A percentile compares a stretch with the other conserved stretches of the same genome.
Evolutionary conservation across 2,888 invertebrate species (phyloP).

Genomic region (Acanthosoma haemorrhoidale): DNA sequence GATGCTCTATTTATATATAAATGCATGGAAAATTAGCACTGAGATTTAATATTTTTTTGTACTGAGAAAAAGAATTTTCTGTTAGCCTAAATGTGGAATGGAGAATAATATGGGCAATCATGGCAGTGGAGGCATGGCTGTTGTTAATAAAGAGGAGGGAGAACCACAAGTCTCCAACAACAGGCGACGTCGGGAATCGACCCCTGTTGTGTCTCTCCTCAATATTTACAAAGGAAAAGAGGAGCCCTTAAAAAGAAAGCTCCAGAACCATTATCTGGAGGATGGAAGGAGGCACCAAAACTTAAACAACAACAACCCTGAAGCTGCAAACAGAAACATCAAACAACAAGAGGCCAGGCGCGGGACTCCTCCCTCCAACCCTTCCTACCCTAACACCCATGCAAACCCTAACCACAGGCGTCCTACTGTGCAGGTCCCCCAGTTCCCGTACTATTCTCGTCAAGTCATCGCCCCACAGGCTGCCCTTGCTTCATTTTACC

Average conservation of each 20-base stretch:
- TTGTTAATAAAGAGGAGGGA: constrained; percentile 12
- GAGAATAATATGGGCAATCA: constrained; percentile 8
- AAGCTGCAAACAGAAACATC: neutral
- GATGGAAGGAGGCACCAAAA: neutral
- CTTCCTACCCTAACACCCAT: neutral
- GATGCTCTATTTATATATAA: neutral
- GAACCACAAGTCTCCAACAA: neutral
- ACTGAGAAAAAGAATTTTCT: constrained; percentile 15
- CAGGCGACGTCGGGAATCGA: neutral
- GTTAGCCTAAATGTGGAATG: constrained; percentile 20
- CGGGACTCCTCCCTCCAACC: neutral
- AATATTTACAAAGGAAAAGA: constrained; percentile 7
- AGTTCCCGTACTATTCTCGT: constrained; percentile 19
- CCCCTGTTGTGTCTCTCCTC: constrained; percentile 9
- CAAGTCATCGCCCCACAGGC: constrained; percentile 5
- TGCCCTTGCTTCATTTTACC: constrained; percentile 6
- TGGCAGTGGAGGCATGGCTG: neutral
- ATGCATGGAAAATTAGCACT: neutral
- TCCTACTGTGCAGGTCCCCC: constrained; percentile 15
- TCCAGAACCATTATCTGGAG: neutral
- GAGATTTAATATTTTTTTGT: neutral
- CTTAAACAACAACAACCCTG: neutral
- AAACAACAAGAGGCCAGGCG: neutral
- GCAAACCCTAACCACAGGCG: neutral
- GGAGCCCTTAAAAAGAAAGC: neutral